phyloP scores from a whole-genome alignment of 2,888 invertebrate genomes.

The Tetragonisca angustula region DNA sequence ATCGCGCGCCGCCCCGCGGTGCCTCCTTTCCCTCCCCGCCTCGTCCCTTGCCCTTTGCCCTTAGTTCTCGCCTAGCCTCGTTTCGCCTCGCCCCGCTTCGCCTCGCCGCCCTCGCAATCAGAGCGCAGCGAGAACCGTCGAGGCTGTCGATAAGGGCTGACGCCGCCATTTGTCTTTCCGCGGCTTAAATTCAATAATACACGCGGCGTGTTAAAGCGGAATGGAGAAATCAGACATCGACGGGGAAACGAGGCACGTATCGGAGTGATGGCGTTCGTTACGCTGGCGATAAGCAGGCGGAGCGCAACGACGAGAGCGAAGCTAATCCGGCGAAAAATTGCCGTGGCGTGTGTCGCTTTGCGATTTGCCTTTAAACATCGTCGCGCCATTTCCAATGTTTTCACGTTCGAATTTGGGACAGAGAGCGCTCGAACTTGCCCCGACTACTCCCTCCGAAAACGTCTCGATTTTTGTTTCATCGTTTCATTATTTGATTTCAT shows the following conservation, averaged over 20 bases:
- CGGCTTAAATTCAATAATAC: not conserved
- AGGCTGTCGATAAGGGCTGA: not conserved
- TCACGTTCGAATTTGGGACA: not conserved
- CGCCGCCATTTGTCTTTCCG: not conserved
- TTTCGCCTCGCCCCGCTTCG: too few species aligned
- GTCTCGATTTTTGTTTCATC: slow-evolving; percentile 55
- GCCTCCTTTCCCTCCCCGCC: too few species aligned
- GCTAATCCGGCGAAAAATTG: not conserved
- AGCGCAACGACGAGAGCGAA: not conserved
- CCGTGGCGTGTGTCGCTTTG: not conserved
- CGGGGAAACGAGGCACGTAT: not conserved
- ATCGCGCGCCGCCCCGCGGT: not conserved
- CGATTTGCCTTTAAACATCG: not conserved
- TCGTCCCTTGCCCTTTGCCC: too few species aligned
- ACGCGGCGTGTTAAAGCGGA: not conserved
- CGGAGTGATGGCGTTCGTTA: not conserved
- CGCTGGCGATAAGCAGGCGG: not conserved
- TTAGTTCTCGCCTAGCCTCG: too few species aligned
- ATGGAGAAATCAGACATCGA: not conserved
- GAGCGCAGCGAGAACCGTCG: not conserved
- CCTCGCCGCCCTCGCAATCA: too few species aligned
- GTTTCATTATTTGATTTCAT: slow-evolving; percentile 67
- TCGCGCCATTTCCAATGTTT: not conserved
- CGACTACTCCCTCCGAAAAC: slow-evolving; percentile 51
- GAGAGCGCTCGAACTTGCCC: not conserved